These are phyloP conservation scores for Drosophila ohnishii DNA, from an alignment of 1,140 invertebrate species.

Conservation along the genomic window DNA sequence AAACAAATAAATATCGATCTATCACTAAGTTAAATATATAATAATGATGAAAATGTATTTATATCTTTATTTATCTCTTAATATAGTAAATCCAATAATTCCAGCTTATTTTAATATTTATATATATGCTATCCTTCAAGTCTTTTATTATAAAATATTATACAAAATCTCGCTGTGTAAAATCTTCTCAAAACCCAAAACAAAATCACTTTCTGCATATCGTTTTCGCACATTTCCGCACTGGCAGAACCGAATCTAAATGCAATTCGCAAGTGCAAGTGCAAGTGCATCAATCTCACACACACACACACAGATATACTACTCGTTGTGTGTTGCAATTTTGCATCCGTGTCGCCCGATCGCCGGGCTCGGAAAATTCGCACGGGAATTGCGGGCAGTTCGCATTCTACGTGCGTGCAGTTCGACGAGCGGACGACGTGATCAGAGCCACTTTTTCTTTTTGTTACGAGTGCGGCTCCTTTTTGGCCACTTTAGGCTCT, in stretches of 20 bases:
- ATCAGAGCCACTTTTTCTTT: conserved; percentile 15
- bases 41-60: not conserved
- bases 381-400: conserved; percentile 55
- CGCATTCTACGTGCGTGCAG: conserved; percentile 66
- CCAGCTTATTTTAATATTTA: too few relatives aligned
- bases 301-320: conserved; percentile 5
- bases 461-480: conserved; percentile 14
- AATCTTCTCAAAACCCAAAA: conserved; percentile 35
- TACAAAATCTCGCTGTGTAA: not conserved
- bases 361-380: conserved; percentile 56
- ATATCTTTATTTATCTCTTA: not conserved
- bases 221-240: conserved; percentile 76
- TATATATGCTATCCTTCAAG: not conserved
- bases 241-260: conserved; percentile 72
- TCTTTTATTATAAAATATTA: not conserved
- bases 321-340: conserved; percentile 32
- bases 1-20: too few relatives aligned
- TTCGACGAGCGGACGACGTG: conserved; percentile 44
- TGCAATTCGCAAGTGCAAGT: conserved; percentile 69
- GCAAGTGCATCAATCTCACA: conserved; percentile 59
- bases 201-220: conserved; percentile 57
- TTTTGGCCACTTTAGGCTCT: conserved; percentile 19
- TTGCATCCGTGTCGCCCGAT: conserved; percentile 73
- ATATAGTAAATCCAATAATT: too few relatives aligned
- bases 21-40: not conserved